Percentiles rank a stretch among this genome's conserved stretches.
Conservation (phyloP, 2,888 invertebrate species). For the Agrenia bidenticulata region DNA sequence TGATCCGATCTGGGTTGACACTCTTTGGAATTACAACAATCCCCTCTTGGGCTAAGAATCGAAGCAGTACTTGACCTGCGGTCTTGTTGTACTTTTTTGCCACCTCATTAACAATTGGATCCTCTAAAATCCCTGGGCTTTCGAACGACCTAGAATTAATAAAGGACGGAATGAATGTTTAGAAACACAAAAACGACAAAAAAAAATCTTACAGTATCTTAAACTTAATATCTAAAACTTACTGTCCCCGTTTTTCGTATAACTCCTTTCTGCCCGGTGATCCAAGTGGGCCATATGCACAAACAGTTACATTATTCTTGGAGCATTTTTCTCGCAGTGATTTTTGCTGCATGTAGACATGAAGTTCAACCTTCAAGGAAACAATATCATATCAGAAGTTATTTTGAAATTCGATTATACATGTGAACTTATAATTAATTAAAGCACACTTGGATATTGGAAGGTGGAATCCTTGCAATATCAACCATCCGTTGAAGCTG, state of each 20-base stretch:
- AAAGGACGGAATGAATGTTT: too few relatives aligned
- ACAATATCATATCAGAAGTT: background rate
- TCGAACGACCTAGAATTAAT: too few relatives aligned
- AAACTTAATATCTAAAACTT: too few relatives aligned
- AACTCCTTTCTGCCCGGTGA: conserved; percentile 35
- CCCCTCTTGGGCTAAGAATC: conserved; percentile 69
- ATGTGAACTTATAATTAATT: too few relatives aligned
- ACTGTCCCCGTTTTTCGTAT: conserved; percentile 29
- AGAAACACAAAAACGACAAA: too few relatives aligned
- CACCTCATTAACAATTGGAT: conserved; percentile 55
- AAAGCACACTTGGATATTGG: conserved; percentile 57
- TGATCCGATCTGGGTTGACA: conserved; percentile 66
- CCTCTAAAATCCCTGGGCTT: conserved; percentile 51
- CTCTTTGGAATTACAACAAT: conserved; percentile 82
- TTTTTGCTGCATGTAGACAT: conserved; percentile 48
- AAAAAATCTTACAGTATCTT: too few relatives aligned
- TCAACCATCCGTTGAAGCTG: conserved; percentile 70
- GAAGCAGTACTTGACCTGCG: conserved; percentile 73
- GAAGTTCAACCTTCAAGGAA: conserved; percentile 41
- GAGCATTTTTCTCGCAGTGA: conserved; percentile 29
- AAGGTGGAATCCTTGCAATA: conserved; percentile 65
- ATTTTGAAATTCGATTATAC: background rate
- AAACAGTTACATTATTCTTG: conserved; percentile 36
- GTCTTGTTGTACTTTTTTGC: conserved; percentile 63
- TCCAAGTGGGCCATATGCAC: conserved; percentile 35